phyloP scores from a whole-genome alignment of 1,140 invertebrate genomes.

The Zophobas atratus region DNA sequence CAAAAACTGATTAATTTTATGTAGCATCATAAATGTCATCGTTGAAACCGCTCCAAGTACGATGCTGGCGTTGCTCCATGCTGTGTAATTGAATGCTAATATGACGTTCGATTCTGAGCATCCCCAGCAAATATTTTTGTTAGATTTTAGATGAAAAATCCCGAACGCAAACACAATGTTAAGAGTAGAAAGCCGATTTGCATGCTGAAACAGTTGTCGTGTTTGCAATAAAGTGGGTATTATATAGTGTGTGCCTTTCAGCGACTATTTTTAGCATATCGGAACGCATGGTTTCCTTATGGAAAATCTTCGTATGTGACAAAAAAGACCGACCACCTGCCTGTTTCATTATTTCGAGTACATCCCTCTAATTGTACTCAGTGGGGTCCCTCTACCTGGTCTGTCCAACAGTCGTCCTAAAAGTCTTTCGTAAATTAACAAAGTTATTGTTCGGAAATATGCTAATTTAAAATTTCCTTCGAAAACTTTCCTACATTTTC shows the following conservation, averaged over 20 bases:
- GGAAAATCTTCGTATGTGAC: background rate
- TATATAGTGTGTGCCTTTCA: background rate
- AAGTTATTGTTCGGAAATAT: constrained; percentile 35
- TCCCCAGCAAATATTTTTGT: too few species aligned
- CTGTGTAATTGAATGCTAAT: too few species aligned
- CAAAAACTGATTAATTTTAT: too few species aligned
- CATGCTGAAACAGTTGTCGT: constrained; percentile 17
- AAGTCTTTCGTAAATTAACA: background rate
- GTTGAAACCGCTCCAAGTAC: too few species aligned
- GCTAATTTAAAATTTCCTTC: background rate
- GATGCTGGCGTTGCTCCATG: too few species aligned
- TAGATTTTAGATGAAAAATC: background rate
- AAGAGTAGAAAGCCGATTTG: constrained; percentile 5
- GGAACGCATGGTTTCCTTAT: background rate
- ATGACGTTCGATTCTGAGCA: too few species aligned
- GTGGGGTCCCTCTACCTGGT: constrained; percentile 13
- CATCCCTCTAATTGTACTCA: constrained; percentile 18
- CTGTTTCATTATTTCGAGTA: constrained; percentile 21
- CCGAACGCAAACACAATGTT: background rate
- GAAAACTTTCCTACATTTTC: constrained; percentile 24
- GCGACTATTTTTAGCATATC: constrained; percentile 8
- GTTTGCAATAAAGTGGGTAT: constrained; percentile 14
- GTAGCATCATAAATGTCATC: too few species aligned
- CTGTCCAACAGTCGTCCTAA: background rate
- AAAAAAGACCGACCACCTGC: constrained; percentile 21